phyloP scores from a whole-genome alignment of 2,888 invertebrate genomes.

The Hofmannophila pseudospretella region DNA sequence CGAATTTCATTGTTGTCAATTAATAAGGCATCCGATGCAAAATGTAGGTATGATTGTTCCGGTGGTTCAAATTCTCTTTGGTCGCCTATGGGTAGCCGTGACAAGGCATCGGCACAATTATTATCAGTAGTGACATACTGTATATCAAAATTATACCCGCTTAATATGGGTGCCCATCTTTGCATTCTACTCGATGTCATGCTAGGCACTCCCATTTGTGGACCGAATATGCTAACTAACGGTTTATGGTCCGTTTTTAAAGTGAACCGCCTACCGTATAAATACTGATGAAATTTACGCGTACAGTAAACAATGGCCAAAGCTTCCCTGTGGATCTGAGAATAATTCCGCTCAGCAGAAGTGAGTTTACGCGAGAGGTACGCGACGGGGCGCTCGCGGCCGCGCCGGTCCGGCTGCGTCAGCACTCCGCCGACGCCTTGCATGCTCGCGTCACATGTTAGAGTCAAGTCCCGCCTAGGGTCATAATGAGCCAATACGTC shows the following conservation, averaged over 20 bases:
- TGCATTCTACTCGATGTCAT: conserved; percentile 11
- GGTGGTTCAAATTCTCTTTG: too few species aligned
- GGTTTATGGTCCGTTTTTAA: too few species aligned
- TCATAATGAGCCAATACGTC: conserved; percentile 8
- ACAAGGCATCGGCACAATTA: conserved; percentile 10
- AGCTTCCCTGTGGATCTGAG: conserved; percentile 12
- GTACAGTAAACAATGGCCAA: conserved; percentile 9
- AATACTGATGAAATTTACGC: conserved; percentile 17
- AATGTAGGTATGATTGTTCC: too few species aligned
- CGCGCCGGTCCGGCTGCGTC: conserved; percentile 1
- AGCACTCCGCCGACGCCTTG: conserved; percentile 2
- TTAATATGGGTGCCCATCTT: conserved; percentile 4
- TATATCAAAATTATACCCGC: conserved; percentile 10
- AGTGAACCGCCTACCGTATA: conserved; percentile 6
- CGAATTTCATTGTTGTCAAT: not conserved
- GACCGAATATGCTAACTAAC: conserved; percentile 9
- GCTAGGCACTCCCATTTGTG: conserved; percentile 6
- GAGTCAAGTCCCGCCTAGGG: not conserved
- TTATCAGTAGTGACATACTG: conserved; percentile 10
- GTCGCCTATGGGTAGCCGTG: too few species aligned
- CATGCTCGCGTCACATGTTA: conserved; percentile 10
- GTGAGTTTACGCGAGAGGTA: conserved; percentile 8
- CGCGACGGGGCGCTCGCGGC: conserved; percentile 8
- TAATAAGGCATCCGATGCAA: not conserved
- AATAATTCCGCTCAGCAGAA: conserved; percentile 5